Evolutionary conservation across 2,113 vertebrate genomes (phyloP).

Genomic region (Chitala chitala): DNA sequence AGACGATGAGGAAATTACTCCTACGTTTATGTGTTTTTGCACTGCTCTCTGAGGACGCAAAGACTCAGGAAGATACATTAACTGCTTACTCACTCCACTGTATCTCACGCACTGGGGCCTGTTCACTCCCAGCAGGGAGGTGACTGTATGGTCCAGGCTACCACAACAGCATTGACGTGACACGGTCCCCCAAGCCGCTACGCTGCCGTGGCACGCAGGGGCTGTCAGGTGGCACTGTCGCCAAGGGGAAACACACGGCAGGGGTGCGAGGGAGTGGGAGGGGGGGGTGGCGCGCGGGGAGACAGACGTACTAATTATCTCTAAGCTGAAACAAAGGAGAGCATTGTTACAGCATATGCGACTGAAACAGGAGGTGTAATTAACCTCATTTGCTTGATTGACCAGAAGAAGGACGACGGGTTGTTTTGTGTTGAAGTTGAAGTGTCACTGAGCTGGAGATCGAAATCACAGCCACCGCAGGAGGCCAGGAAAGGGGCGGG

Average conservation of each 20-base stretch:
- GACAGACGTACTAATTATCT: conserved; percentile 27
- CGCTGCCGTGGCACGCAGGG: not conserved
- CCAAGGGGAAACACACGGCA: conserved; percentile 30
- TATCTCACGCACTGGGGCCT: too few species aligned
- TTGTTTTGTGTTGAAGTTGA: not conserved
- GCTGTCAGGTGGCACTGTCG: conserved; percentile 25
- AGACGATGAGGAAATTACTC: too few species aligned
- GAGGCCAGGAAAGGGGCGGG: not conserved
- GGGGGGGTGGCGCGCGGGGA: conserved; percentile 7
- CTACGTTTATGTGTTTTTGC: too few species aligned
- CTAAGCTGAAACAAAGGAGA: conserved; percentile 39
- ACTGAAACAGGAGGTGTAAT: conserved; percentile 4
- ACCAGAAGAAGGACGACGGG: not conserved
- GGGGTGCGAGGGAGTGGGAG: not conserved
- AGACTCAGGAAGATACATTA: too few species aligned
- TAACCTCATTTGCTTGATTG: conserved; percentile 4
- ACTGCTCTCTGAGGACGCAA: too few species aligned
- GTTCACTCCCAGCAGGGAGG: too few species aligned
- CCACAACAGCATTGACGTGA: not conserved
- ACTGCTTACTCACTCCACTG: too few species aligned
- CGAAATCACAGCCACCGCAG: too few species aligned
- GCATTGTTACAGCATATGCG: not conserved
- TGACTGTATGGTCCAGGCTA: too few species aligned
- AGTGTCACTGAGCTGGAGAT: not conserved
- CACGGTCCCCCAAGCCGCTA: not conserved